Evolutionary conservation across 2,113 vertebrate species (phyloP).

Genomic region (Microtus pennsylvanicus): DNA sequence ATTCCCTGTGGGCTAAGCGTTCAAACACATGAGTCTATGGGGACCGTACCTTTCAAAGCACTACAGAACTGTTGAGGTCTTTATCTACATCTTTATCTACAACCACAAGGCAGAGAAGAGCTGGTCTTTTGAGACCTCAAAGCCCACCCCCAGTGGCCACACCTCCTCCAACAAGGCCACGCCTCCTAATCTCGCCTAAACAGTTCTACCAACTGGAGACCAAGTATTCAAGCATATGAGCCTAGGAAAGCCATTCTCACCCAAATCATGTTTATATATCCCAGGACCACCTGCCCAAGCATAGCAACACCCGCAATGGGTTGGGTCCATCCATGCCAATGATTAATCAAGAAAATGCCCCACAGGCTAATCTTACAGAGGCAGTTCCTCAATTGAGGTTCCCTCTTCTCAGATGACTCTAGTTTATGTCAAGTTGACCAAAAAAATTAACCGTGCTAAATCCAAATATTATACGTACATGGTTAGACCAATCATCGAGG

Average conservation of each 20-base stretch:
- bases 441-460: background rate
- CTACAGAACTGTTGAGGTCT: background rate
- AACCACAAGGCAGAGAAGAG: background rate
- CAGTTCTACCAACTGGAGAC: background rate
- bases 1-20: background rate
- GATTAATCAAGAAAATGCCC: background rate
- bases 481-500: background rate
- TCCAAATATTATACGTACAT: accelerated
- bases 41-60: background rate
- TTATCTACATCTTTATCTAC: background rate
- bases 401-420: background rate
- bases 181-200: background rate
- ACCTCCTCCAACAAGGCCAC: background rate
- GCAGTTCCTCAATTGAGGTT: background rate
- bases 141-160: background rate
- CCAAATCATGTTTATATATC: background rate
- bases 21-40: background rate
- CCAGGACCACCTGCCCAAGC: background rate
- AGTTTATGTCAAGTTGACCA: background rate
- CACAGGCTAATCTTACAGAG: background rate
- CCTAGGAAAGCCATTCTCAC: background rate
- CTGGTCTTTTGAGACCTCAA: background rate
- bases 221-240: background rate
- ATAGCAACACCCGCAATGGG: background rate
- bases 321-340: background rate